A percentile compares a stretch with the other conserved stretches of the same genome.
These are phyloP conservation scores for Pristionchus fissidentatus DNA, from an alignment of 2,888 invertebrate species.

Conservation along the genomic window DNA sequence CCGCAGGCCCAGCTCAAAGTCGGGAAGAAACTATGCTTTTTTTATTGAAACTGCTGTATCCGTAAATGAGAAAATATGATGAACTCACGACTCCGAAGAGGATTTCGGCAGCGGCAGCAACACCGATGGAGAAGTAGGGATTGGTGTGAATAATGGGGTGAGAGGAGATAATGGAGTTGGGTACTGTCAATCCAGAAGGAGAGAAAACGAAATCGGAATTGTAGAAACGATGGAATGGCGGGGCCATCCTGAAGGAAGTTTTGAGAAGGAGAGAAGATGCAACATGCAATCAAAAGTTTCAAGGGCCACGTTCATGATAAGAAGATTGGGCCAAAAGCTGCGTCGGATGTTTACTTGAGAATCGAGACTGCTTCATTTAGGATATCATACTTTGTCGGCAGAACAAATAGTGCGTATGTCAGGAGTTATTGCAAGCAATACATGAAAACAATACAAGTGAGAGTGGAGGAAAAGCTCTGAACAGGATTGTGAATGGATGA, in stretches of 20 bases:
- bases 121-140: not conserved
- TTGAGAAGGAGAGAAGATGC: not conserved
- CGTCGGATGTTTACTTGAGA: not conserved
- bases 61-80: too few relatives aligned
- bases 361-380: too few relatives aligned
- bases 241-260: too few relatives aligned
- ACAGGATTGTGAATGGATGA: not conserved
- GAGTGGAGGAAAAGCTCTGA: not conserved
- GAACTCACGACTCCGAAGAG: not conserved
- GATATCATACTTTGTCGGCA: not conserved
- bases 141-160: not conserved
- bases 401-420: not conserved
- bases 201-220: conserved; percentile 1
- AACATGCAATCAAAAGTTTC: not conserved
- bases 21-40: too few relatives aligned
- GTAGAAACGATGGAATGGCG: too few relatives aligned
- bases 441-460: not conserved
- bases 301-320: not conserved
- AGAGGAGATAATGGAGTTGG: not conserved
- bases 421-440: not conserved
- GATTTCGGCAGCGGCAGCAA: not conserved
- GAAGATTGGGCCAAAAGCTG: too few relatives aligned
- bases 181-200: not conserved
- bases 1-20: too few relatives aligned
- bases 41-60: too few relatives aligned